phyloP scores from a whole-genome alignment of 2,888 invertebrate species.

The Lycaena phlaeas region DNA sequence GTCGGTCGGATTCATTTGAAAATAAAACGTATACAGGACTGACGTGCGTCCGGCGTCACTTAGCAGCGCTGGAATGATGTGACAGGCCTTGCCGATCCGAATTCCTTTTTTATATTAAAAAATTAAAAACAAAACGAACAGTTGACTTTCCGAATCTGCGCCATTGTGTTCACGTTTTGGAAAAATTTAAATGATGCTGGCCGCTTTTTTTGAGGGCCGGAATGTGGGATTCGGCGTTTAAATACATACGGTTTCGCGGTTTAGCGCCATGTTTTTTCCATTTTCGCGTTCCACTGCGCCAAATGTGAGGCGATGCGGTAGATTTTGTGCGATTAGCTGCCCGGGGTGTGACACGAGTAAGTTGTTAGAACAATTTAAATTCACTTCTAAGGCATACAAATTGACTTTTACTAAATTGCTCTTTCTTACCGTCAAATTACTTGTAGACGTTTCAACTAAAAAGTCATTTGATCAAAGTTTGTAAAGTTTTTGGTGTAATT shows the following conservation, averaged over 20 bases:
- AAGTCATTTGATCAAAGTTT: background rate
- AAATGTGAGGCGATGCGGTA: constrained; percentile 51
- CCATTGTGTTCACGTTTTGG: constrained; percentile 73
- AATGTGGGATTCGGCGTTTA: constrained; percentile 68
- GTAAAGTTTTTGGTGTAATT: too few relatives aligned
- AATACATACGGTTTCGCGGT: constrained; percentile 70
- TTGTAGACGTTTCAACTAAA: too few relatives aligned
- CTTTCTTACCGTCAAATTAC: background rate
- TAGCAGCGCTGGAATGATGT: constrained; percentile 72
- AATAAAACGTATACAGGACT: constrained; percentile 65
- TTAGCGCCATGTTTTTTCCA: constrained; percentile 73
- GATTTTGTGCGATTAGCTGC: constrained; percentile 62
- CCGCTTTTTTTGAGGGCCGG: constrained; percentile 57
- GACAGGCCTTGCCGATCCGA: constrained; percentile 69
- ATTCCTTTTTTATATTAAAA: constrained; percentile 62
- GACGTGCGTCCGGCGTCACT: constrained; percentile 74
- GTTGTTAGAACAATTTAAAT: constrained; percentile 61
- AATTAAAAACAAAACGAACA: constrained; percentile 61
- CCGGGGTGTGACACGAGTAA: constrained; percentile 60
- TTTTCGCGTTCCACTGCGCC: constrained; percentile 63
- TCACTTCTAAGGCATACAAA: constrained; percentile 19
- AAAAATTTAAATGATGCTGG: constrained; percentile 68
- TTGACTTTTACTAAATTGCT: background rate
- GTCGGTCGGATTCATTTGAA: constrained; percentile 62
- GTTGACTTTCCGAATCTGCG: constrained; percentile 50